Conservation (phyloP, 2,797 vertebrate species). For the Ctenopoma kingsleyae region DNA sequence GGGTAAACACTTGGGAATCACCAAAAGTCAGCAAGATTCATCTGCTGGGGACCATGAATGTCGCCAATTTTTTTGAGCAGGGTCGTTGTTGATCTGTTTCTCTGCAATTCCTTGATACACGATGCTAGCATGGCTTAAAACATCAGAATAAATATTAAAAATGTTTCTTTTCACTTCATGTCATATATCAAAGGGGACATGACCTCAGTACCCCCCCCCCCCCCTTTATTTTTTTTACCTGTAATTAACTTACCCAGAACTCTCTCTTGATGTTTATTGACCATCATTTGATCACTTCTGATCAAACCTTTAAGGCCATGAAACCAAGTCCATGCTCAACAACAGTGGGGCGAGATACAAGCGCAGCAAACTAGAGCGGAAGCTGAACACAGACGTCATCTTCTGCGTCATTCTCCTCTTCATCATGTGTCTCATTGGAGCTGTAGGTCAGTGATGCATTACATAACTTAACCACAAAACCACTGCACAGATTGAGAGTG, state of each 20-base stretch:
- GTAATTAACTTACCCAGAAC: background rate
- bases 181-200: background rate
- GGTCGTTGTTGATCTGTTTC: no score
- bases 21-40: no score
- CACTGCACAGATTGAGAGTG: conserved; percentile 3
- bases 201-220: background rate
- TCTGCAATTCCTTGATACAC: no score
- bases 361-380: conserved; percentile 93
- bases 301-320: conserved; percentile 86
- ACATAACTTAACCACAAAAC: conserved; percentile 45
- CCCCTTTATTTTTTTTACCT: background rate
- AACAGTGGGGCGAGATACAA: conserved; percentile 92
- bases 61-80: no score
- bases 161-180: no score
- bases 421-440: conserved; percentile 92
- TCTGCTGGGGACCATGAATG: no score
- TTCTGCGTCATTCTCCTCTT: conserved; percentile 91
- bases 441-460: conserved; percentile 85
- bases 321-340: conserved; percentile 97
- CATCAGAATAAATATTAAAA: no score
- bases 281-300: conserved; percentile 25
- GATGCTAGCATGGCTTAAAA: no score
- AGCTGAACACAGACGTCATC: conserved; percentile 90
- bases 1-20: no score
- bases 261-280: conserved; percentile 6